Evolutionary conservation across 2,113 vertebrate genomes (phyloP).

Genomic region (Cettia cetti): DNA sequence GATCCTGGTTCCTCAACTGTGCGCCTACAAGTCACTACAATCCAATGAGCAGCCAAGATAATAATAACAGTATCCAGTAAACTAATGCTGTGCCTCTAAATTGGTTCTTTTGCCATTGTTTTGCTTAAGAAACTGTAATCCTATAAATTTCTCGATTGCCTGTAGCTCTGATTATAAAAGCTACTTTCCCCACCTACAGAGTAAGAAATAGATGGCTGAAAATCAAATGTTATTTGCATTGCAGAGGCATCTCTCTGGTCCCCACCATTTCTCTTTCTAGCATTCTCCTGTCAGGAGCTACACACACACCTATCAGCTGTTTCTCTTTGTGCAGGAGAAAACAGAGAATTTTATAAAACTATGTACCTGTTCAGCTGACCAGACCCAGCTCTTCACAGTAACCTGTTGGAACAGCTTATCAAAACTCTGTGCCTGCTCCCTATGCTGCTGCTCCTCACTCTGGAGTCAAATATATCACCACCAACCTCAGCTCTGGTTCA

Average conservation of each 20-base stretch:
- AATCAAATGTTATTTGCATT: not conserved
- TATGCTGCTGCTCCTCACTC: not conserved
- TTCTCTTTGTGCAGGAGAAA: not conserved
- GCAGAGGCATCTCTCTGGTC: not conserved
- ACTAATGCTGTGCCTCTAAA: not conserved
- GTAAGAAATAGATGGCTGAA: not conserved
- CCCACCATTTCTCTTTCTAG: not conserved
- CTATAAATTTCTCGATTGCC: not conserved
- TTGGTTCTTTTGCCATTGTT: not conserved
- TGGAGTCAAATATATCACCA: not conserved
- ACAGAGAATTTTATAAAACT: not conserved
- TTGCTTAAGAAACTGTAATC: constrained; percentile 23
- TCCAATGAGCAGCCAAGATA: not conserved
- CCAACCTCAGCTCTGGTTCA: not conserved
- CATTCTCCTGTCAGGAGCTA: not conserved
- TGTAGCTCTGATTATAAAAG: constrained; percentile 3
- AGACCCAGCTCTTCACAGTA: not conserved
- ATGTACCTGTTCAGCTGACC: not conserved
- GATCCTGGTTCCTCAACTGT: not conserved
- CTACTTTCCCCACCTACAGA: not conserved
- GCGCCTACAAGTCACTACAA: not conserved
- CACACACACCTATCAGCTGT: not conserved
- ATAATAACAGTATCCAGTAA: not conserved
- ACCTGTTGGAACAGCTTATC: not conserved
- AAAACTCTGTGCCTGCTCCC: not conserved